phyloP scores from a whole-genome alignment of 2,113 vertebrate genomes.

The Arenaria interpres region DNA sequence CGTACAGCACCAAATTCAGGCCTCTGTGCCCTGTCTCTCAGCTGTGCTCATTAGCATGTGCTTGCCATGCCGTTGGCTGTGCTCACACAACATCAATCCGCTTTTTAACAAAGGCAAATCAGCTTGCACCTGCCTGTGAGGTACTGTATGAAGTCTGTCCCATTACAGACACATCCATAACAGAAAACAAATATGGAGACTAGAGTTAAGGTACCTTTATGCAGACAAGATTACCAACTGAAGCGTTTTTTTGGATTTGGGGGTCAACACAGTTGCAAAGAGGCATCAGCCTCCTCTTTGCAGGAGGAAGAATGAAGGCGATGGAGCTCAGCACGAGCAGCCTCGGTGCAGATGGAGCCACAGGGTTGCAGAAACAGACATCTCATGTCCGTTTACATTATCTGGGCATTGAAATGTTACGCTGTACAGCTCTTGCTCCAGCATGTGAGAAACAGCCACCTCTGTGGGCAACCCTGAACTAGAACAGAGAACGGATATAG shows the following conservation, averaged over 20 bases:
- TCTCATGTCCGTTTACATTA: not conserved
- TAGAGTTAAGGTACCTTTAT: not conserved
- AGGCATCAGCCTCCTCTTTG: not conserved
- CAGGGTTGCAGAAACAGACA: not conserved
- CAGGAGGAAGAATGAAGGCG: not conserved
- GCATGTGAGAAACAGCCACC: not conserved
- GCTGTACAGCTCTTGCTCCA: not conserved
- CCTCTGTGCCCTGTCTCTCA: not conserved
- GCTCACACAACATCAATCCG: not conserved
- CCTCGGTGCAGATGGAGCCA: accelerated
- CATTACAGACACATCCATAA: too few species aligned
- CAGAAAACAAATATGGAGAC: not conserved
- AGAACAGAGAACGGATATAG: not conserved
- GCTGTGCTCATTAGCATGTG: not conserved
- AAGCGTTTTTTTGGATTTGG: not conserved
- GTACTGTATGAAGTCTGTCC: not conserved
- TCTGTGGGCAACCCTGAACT: not conserved
- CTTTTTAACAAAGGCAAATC: not conserved
- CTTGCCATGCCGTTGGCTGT: not conserved
- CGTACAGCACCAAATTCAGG: not conserved
- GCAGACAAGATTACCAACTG: not conserved
- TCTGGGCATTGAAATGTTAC: not conserved
- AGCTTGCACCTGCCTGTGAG: not conserved
- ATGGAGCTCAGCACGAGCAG: not conserved
- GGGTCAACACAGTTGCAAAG: not conserved